These are phyloP conservation scores for Idaea aversata DNA, from an alignment of 2,888 invertebrate genomes.

Conservation along the genomic window DNA sequence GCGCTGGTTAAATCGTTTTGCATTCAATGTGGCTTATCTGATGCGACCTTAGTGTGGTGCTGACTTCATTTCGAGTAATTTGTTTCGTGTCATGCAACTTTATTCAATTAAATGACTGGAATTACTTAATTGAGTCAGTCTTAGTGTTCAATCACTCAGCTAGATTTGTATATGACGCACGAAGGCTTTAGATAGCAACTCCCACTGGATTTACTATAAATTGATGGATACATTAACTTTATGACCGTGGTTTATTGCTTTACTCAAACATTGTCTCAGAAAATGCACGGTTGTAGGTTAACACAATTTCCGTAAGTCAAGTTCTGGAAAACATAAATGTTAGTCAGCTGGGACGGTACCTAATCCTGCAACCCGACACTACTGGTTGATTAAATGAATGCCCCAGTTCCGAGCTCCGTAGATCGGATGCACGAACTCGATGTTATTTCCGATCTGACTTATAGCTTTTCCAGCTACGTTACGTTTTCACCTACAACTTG, in stretches of 20 bases:
- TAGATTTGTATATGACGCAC: not conserved
- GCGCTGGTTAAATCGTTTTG: constrained; percentile 21
- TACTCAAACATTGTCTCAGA: not conserved
- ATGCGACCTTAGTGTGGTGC: constrained; percentile 14
- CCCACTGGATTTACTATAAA: not conserved
- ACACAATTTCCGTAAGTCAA: not conserved
- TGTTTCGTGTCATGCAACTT: constrained; percentile 8
- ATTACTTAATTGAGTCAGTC: not conserved
- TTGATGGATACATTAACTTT: not conserved
- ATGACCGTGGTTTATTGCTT: not conserved
- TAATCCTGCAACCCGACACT: constrained; percentile 28
- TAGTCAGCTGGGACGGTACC: constrained; percentile 2
- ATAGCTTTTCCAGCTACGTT: not conserved
- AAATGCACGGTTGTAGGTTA: not conserved
- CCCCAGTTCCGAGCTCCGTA: constrained; percentile 30
- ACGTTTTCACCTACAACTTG: not conserved
- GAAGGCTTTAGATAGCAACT: not conserved
- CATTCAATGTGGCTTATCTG: constrained; percentile 23
- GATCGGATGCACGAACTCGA: constrained; percentile 36
- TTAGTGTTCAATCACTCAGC: not conserved
- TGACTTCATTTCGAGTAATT: constrained; percentile 14
- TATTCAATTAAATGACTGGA: not conserved
- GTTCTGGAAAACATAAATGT: not conserved
- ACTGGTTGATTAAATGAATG: constrained; percentile 34
- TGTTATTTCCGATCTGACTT: constrained; percentile 31